Percentiles rank a stretch among this genome's conserved stretches.
phyloP scores from a whole-genome alignment of 2,888 invertebrate genomes.

The Drosophila robusta region DNA sequence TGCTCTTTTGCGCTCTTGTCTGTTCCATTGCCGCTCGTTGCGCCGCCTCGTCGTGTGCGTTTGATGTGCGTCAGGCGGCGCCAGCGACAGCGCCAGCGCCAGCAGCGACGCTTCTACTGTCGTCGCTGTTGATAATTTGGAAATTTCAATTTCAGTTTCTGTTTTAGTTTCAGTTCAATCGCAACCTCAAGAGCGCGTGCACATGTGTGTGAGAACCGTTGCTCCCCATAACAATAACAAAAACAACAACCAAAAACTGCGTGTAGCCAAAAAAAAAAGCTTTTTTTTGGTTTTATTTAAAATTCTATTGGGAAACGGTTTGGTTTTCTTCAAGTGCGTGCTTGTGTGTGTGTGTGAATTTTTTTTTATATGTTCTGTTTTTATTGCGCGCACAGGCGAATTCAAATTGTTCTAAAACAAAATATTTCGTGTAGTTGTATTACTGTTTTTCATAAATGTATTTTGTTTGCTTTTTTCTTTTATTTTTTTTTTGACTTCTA shows the following conservation, averaged over 20 bases:
- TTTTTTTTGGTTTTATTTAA: constrained; percentile 12
- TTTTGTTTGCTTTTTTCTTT: constrained; percentile 6
- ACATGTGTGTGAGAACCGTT: constrained; percentile 67
- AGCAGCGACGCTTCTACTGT: constrained; percentile 7
- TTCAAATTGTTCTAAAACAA: constrained; percentile 16
- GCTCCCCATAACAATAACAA: constrained; percentile 23
- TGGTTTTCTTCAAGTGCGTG: constrained; percentile 23
- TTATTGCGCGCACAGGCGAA: constrained; percentile 40
- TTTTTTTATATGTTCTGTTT: constrained; percentile 43
- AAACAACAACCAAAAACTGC: constrained; percentile 10
- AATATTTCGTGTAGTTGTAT: constrained; percentile 45
- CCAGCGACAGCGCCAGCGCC: constrained; percentile 10
- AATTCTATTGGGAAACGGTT: constrained; percentile 13
- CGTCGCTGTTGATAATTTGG: constrained; percentile 66
- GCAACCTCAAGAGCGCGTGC: constrained; percentile 76
- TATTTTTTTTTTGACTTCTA: constrained; percentile 5
- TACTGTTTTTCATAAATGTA: constrained; percentile 21
- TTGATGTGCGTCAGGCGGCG: constrained; percentile 40
- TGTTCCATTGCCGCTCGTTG: constrained; percentile 29
- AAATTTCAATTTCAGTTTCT: constrained; percentile 64
- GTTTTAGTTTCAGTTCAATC: constrained; percentile 78
- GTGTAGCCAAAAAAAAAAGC: constrained; percentile 3
- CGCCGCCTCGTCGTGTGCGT: constrained; percentile 13
- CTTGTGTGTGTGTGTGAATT: constrained; percentile 1
- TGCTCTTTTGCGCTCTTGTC: constrained; percentile 6